Evolutionary conservation across 2,888 invertebrate genomes (phyloP), one percentile per base, ranked within the genome.

Genomic region (Lapara coniferarum): DNA sequence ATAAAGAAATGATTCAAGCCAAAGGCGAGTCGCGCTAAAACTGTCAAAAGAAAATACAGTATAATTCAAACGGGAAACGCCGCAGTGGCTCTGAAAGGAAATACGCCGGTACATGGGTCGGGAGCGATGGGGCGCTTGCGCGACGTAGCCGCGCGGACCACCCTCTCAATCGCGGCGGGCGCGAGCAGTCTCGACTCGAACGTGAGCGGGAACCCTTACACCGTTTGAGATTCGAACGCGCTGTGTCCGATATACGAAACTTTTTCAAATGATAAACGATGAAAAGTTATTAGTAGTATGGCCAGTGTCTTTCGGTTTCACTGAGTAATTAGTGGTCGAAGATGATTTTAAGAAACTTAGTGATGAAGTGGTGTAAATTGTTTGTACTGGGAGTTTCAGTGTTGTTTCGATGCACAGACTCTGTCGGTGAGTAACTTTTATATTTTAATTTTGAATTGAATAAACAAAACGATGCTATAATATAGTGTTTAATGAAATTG

Each of bases 371-470:
- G 80, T 78, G 76, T 13, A 77, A 80, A 75, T 83, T 87, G 75
- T 75, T 89, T 77, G 81, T 90, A 82, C 82, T 90, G 79, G 91
- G 90, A 91, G 83, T 92, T 88, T 85, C 91, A 89, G 91, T 92
- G 90, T 85, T 92, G 80, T 88, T 90, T 76, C 85, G 85, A 72
- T 87, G 87, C 79, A 91, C 92, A 85, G 91, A 90, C 83, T 92
- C 92, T 56, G 86, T 92, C 70, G 92, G 92, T 92, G 80, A 92
- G 92, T 89, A 81, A 69, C 67, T 67, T 66, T 70, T 63, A 7
- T 37, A 37, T 6, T 53, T 58, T 52, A 19, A 30, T 25, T 10
- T 46, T 66, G 10, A 55, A 51, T 30, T 30, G 10, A 37, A 7
- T 10, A 25, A 46, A 44, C 5, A 8, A 2, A 2, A 10, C 5